A percentile compares a stretch with the other conserved stretches of the same genome.
Evolutionary conservation across 53 echinoderm and acorn worm species (phyloP).

Genomic region (Actinopyga echinites): DNA sequence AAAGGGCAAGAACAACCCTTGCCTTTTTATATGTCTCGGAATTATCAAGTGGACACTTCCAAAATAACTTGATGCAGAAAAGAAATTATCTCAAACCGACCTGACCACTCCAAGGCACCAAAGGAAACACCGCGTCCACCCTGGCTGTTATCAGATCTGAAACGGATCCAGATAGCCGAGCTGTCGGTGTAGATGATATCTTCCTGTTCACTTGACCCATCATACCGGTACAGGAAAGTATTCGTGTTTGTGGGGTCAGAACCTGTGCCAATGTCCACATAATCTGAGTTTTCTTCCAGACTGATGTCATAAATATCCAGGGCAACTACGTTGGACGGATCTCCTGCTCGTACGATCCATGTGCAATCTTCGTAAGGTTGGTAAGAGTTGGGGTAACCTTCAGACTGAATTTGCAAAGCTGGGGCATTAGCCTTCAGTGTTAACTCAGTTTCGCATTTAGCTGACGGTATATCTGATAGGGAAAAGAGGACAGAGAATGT

Average conservation of each 20-base stretch:
- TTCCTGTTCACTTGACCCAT: not conserved
- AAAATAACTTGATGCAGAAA: too few species aligned
- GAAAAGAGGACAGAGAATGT: not conserved
- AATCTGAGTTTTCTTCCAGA: conserved; percentile 50
- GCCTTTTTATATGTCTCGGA: too few species aligned
- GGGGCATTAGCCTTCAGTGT: not conserved
- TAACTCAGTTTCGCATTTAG: conserved; percentile 9
- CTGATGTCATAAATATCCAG: conserved; percentile 48
- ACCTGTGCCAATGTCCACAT: conserved; percentile 41
- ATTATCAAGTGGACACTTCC: too few species aligned
- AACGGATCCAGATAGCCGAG: conserved; percentile 7
- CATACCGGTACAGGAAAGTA: conserved; percentile 27
- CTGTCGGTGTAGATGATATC: conserved; percentile 9
- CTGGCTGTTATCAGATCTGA: conserved; percentile 31
- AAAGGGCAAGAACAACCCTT: not conserved
- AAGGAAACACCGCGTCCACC: conserved; percentile 32
- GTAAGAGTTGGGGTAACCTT: conserved; percentile 82
- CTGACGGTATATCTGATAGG: not conserved
- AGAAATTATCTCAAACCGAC: not conserved
- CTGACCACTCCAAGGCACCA: conserved; percentile 13
- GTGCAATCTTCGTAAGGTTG: conserved; percentile 65
- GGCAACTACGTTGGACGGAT: not conserved
- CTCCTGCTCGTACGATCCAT: conserved; percentile 33
- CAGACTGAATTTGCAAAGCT: conserved; percentile 61
- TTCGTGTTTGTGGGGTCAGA: conserved; percentile 24